Conservation (phyloP, 2,888 invertebrate species). For the Thymelicus sylvestris region DNA sequence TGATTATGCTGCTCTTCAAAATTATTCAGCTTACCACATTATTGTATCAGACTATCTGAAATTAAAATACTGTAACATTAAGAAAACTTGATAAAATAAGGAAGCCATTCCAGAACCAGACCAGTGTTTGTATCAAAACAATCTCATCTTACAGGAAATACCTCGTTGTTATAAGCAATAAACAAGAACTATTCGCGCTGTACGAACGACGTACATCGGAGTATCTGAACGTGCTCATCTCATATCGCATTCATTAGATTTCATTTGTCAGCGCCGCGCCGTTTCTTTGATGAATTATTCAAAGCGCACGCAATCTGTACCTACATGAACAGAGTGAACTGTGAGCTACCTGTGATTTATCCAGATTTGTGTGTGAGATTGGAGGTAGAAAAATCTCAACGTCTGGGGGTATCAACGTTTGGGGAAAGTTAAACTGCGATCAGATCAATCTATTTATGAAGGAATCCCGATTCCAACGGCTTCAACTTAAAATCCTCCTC, state of each 20-base stretch:
- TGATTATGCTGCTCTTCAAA: neutral
- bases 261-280: constrained; percentile 72
- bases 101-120: constrained; percentile 1
- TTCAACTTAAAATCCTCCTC: too few species aligned
- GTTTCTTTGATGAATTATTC: constrained; percentile 80
- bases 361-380: constrained; percentile 13
- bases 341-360: constrained; percentile 58
- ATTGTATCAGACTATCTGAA: neutral
- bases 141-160: constrained; percentile 20
- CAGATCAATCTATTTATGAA: too few species aligned
- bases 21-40: neutral
- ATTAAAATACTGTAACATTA: neutral
- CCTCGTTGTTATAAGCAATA: constrained; percentile 25
- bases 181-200: constrained; percentile 27
- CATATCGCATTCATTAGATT: constrained; percentile 82
- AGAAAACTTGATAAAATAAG: constrained; percentile 8
- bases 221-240: constrained; percentile 46
- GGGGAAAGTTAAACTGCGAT: neutral
- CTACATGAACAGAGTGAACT: constrained; percentile 55
- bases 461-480: too few species aligned
- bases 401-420: too few species aligned
- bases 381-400: neutral
- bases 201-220: neutral
- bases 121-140: constrained; percentile 3
- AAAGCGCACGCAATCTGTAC: constrained; percentile 69